Evolutionary conservation across 2,113 vertebrate species (phyloP).

Genomic region (Macquaria australasica): DNA sequence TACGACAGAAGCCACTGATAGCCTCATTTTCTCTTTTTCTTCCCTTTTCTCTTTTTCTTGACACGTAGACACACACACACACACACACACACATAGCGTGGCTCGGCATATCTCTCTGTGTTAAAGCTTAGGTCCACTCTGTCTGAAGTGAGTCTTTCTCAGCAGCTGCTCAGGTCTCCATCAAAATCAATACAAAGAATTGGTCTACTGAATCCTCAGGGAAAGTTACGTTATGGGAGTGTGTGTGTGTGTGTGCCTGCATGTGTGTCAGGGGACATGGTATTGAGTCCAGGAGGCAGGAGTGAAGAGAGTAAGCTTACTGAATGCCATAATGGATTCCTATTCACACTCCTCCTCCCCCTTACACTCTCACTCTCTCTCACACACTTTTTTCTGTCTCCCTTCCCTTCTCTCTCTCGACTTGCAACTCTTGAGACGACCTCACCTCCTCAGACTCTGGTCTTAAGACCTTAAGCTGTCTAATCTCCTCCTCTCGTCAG

Average conservation of each 20-base stretch:
- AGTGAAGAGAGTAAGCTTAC: slow-evolving; percentile 59
- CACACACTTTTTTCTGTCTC: neutral
- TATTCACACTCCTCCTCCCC: slow-evolving; percentile 32
- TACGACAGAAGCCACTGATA: neutral
- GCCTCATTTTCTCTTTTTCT: neutral
- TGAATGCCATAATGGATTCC: slow-evolving; percentile 72
- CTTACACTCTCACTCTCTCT: slow-evolving; percentile 2
- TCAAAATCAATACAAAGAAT: slow-evolving; percentile 79
- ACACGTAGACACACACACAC: neutral
- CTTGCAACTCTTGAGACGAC: slow-evolving; percentile 43
- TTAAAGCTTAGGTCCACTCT: slow-evolving; percentile 60
- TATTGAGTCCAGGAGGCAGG: slow-evolving; percentile 62
- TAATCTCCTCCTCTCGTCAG: slow-evolving; percentile 56
- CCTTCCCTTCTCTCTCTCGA: slow-evolving; percentile 1
- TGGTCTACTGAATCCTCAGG: slow-evolving; percentile 63
- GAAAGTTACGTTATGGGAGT: slow-evolving; percentile 57
- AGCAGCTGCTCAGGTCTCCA: slow-evolving; percentile 65
- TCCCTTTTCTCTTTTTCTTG: slow-evolving; percentile 5
- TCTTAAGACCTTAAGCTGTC: slow-evolving; percentile 63
- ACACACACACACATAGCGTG: slow-evolving; percentile 8
- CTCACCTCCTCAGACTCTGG: slow-evolving; percentile 61
- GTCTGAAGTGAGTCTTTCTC: slow-evolving; percentile 67
- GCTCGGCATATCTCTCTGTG: slow-evolving; percentile 32
- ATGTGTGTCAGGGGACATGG: slow-evolving; percentile 33
- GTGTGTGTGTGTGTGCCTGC: slow-evolving; percentile 11